Evolutionary conservation across 2,888 invertebrate genomes (phyloP).

Genomic region (Ectropis crepuscularia): DNA sequence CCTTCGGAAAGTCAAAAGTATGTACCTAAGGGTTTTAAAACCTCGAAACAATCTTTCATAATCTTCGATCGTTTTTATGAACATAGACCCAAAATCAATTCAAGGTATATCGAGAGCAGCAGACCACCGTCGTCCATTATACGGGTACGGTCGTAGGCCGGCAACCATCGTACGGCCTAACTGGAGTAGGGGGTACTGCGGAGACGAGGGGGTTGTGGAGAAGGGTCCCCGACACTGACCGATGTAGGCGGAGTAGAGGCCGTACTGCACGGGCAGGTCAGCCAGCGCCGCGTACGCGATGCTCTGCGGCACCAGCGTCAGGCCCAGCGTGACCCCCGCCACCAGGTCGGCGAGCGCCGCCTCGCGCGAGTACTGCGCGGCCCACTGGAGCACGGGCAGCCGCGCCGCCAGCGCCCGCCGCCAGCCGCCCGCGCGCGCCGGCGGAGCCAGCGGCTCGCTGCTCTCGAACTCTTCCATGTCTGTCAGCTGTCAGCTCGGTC

Average conservation of each 20-base stretch:
- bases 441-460: slow-evolving; percentile 43
- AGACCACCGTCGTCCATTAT: too few relatives aligned
- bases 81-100: too few relatives aligned
- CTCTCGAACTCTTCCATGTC: slow-evolving; percentile 49
- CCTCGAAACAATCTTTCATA: too few relatives aligned
- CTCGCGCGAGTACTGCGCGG: slow-evolving; percentile 87
- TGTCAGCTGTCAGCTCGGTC: too few relatives aligned
- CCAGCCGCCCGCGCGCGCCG: slow-evolving; percentile 28
- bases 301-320: slow-evolving; percentile 97
- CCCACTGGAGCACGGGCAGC: slow-evolving; percentile 87
- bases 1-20: too few relatives aligned
- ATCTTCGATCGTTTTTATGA: too few relatives aligned
- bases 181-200: too few relatives aligned
- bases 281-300: slow-evolving; percentile 96
- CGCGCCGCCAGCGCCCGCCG: slow-evolving; percentile 51
- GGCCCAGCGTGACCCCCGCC: slow-evolving; percentile 94
- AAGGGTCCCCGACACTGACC: slow-evolving; percentile 73
- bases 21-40: too few relatives aligned
- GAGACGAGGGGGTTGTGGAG: too few relatives aligned
- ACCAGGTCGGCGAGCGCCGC: slow-evolving; percentile 91
- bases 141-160: too few relatives aligned
- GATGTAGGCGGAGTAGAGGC: slow-evolving; percentile 96
- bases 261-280: slow-evolving; percentile 94
- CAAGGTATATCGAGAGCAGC: too few relatives aligned
- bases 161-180: too few relatives aligned